phyloP scores from a whole-genome alignment of 1,140 invertebrate species.

The Leptonema lineaticorne region DNA sequence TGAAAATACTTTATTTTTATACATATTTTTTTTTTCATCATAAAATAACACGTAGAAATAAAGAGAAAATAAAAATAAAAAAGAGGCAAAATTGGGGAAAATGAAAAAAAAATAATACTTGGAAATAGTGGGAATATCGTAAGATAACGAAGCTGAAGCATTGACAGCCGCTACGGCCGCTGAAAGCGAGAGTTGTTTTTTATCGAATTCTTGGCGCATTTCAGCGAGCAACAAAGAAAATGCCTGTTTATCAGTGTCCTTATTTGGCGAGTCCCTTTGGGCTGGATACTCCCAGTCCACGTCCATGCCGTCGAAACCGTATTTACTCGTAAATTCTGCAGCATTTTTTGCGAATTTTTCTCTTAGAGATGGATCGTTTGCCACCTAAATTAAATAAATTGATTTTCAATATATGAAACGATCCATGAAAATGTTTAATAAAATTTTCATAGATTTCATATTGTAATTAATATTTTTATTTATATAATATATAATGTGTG shows the following conservation, averaged over 20 bases:
- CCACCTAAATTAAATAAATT: constrained; percentile 50
- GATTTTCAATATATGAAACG: not conserved
- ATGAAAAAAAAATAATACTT: no score
- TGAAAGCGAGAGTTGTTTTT: constrained; percentile 56
- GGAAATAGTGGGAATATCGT: constrained; percentile 58
- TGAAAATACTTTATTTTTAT: no score
- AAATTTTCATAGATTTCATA: not conserved
- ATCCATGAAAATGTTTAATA: not conserved
- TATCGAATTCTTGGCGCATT: constrained; percentile 58
- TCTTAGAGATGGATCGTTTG: constrained; percentile 53
- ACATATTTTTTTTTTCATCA: no score
- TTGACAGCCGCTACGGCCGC: constrained; percentile 64
- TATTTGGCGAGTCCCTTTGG: constrained; percentile 61
- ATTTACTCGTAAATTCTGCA: constrained; percentile 60
- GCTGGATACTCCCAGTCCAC: constrained; percentile 81
- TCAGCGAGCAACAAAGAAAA: constrained; percentile 59
- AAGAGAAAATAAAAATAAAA: no score
- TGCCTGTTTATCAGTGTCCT: constrained; percentile 54
- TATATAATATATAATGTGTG: no score
- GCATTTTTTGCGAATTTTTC: constrained; percentile 62
- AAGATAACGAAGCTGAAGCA: constrained; percentile 58
- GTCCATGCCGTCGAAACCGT: constrained; percentile 79
- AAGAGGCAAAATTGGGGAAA: no score
- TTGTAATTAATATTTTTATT: no score
- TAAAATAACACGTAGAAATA: no score